phyloP scores from a whole-genome alignment of 2,797 vertebrate genomes.

The Bovichtus diacanthus region DNA sequence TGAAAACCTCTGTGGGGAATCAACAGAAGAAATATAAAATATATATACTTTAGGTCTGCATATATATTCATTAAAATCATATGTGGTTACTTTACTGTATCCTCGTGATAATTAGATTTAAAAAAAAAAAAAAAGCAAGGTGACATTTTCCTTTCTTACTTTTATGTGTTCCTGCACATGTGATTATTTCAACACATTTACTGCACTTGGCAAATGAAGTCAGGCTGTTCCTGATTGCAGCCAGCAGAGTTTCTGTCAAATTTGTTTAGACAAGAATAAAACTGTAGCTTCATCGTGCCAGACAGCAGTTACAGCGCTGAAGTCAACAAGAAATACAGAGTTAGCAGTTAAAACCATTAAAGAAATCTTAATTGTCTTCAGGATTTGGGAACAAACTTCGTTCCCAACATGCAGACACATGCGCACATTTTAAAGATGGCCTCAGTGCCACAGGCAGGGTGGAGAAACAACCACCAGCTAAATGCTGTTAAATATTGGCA shows the following conservation, averaged over 20 bases:
- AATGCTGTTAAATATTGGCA: constrained; percentile 22
- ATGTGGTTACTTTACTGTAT: constrained; percentile 14
- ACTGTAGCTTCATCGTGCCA: not conserved
- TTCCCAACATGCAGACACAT: constrained; percentile 33
- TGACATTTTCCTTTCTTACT: constrained; percentile 23
- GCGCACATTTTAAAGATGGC: constrained; percentile 25
- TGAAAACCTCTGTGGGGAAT: constrained; percentile 48
- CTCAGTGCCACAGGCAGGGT: constrained; percentile 24
- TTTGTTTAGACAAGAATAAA: not conserved
- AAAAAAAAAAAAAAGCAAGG: constrained; percentile 10
- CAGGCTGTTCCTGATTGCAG: constrained; percentile 30
- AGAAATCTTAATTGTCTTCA: constrained; percentile 4
- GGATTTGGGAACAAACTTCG: constrained; percentile 19
- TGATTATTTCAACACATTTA: constrained; percentile 9
- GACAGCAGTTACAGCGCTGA: not conserved
- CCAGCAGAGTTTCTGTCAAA: not conserved
- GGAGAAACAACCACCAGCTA: constrained; percentile 50
- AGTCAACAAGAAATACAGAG: not conserved
- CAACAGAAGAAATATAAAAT: constrained; percentile 14
- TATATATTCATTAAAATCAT: constrained; percentile 26
- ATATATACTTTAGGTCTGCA: constrained; percentile 10
- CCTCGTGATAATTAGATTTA: constrained; percentile 8
- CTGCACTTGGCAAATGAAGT: not conserved
- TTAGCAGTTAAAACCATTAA: not conserved
- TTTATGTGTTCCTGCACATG: constrained; percentile 7